Evolutionary conservation across 1,140 invertebrate genomes (phyloP).

Genomic region (Pseudomyrmex concolor): DNA sequence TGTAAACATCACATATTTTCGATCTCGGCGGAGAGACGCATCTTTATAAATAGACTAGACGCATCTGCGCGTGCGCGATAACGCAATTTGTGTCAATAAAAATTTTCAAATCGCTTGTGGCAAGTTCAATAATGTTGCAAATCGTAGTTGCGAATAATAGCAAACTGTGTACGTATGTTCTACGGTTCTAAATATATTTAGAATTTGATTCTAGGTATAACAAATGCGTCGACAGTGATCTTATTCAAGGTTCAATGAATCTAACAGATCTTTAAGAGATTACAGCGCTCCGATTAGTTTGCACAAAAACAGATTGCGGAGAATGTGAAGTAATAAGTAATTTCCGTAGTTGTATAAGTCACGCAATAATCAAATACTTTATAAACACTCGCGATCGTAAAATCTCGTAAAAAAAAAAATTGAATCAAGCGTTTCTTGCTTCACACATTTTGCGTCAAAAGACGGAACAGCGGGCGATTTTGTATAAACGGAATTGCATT

Average conservation of each 20-base stretch:
- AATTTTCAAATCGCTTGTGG: background rate
- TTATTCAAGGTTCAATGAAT: background rate
- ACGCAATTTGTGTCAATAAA: background rate
- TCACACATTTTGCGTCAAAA: background rate
- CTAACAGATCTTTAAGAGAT: too few relatives aligned
- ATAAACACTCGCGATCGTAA: too few relatives aligned
- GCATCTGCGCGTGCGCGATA: conserved; percentile 54
- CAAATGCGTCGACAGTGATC: background rate
- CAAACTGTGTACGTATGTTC: too few relatives aligned
- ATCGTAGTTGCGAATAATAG: too few relatives aligned
- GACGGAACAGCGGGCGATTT: background rate
- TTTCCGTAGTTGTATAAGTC: too few relatives aligned
- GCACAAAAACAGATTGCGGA: background rate
- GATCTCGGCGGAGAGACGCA: background rate
- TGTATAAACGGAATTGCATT: background rate
- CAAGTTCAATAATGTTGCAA: background rate
- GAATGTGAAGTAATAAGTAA: too few relatives aligned
- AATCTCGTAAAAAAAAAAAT: too few relatives aligned
- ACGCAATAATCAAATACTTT: too few relatives aligned
- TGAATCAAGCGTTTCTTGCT: background rate
- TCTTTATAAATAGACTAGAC: conserved; percentile 74
- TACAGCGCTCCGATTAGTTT: background rate
- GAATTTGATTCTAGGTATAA: background rate
- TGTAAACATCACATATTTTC: conserved; percentile 19
- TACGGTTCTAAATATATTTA: background rate